Conservation (phyloP, 2,797 vertebrate species). For the Echeneis naucrates region DNA sequence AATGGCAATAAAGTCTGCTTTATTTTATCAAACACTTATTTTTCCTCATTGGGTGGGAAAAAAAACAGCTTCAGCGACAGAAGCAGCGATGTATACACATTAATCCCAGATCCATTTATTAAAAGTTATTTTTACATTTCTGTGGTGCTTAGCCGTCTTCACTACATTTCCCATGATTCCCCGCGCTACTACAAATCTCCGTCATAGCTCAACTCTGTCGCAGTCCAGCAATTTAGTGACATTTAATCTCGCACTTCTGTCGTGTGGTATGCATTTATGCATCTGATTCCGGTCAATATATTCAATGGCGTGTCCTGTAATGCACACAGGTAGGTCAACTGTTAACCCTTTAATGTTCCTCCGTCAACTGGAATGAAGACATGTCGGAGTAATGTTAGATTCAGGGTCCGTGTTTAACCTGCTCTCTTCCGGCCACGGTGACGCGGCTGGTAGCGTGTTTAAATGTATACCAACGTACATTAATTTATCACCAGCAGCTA, state of each 20-base stretch:
- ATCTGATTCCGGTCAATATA: neutral
- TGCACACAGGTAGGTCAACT: conserved; percentile 66
- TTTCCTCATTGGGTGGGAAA: conserved; percentile 19
- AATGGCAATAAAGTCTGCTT: conserved; percentile 73
- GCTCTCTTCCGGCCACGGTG: conserved; percentile 1
- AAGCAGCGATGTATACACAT: neutral
- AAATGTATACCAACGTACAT: neutral
- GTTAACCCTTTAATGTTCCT: no score
- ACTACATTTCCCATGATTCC: conserved; percentile 76
- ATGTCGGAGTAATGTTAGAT: no score
- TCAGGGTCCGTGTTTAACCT: no score
- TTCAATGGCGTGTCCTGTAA: conserved; percentile 75
- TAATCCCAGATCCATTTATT: neutral
- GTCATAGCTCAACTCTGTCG: conserved; percentile 7
- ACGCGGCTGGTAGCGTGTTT: neutral
- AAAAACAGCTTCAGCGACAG: neutral
- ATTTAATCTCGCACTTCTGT: neutral
- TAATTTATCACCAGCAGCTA: neutral
- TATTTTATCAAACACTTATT: conserved; percentile 61
- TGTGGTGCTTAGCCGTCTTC: fast-evolving
- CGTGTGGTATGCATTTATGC: neutral
- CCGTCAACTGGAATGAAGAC: neutral
- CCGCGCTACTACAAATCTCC: neutral
- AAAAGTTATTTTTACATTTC: neutral
- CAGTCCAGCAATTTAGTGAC: neutral